phyloP scores from a whole-genome alignment of 2,113 vertebrate genomes.

The Lethenteron camtschaticum region DNA sequence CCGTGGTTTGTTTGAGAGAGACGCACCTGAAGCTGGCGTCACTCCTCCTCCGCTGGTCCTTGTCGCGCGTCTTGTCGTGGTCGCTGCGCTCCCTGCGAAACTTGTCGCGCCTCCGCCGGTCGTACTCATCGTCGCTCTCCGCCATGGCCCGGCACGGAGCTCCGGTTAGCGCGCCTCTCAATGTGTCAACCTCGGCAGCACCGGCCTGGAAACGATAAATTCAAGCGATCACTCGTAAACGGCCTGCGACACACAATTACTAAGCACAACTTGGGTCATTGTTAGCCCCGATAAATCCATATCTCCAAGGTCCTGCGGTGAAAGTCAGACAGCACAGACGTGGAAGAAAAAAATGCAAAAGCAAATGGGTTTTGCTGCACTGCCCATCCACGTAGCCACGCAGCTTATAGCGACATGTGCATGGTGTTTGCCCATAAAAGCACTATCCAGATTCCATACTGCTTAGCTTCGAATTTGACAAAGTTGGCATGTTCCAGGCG shows the following conservation, averaged over 20 bases:
- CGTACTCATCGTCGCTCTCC: slow-evolving; percentile 71
- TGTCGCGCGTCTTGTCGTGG: slow-evolving; percentile 54
- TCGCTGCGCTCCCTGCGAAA: slow-evolving; percentile 62
- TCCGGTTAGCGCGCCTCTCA: not conserved
- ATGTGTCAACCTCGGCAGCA: not conserved
- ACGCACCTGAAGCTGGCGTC: slow-evolving; percentile 59
- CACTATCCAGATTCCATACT: too few relatives aligned
- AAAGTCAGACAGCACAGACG: not conserved
- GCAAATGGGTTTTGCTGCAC: too few relatives aligned
- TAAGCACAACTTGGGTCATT: not conserved
- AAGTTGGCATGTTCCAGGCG: too few relatives aligned
- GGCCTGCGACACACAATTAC: not conserved
- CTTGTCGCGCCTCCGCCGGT: slow-evolving; percentile 58
- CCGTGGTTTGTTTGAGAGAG: too few relatives aligned
- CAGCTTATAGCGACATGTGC: too few relatives aligned
- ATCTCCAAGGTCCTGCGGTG: not conserved
- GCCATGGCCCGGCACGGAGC: slow-evolving; percentile 25
- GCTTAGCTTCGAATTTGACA: too few relatives aligned
- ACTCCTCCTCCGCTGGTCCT: slow-evolving; percentile 51
- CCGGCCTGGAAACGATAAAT: too few relatives aligned
- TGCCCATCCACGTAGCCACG: too few relatives aligned
- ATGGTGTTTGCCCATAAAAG: too few relatives aligned
- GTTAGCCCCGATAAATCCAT: not conserved
- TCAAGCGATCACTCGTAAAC: not conserved
- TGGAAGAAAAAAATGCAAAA: too few relatives aligned